A percentile compares a stretch with the other conserved stretches of the same genome.
Conservation (phyloP, 2,888 invertebrate species). For the Dinocampus coccinellae region DNA sequence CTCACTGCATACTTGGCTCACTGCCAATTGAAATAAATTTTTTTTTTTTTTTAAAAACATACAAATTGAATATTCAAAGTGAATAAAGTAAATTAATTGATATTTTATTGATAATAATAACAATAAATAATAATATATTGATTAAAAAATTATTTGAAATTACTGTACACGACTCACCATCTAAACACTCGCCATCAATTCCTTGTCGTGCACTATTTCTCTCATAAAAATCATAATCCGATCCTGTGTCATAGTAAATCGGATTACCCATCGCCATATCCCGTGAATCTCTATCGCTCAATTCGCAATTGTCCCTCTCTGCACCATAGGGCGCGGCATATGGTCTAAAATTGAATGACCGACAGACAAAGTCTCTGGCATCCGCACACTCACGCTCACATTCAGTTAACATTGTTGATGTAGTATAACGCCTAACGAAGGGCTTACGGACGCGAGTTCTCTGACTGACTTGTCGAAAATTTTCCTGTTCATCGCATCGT, state of each 20-base stretch:
- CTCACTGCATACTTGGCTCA: constrained; percentile 91
- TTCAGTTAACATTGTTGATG: constrained; percentile 80
- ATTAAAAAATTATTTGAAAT: no score
- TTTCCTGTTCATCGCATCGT: constrained; percentile 85
- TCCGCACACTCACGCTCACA: constrained; percentile 90
- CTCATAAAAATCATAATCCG: constrained; percentile 89
- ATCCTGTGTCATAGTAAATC: constrained; percentile 84
- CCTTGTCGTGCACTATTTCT: constrained; percentile 80
- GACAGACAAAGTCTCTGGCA: constrained; percentile 85
- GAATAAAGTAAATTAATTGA: no score
- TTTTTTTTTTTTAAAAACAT: no score
- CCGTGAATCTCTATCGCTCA: constrained; percentile 88
- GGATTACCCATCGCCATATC: constrained; percentile 89
- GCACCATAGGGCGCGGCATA: constrained; percentile 74
- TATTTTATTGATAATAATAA: no score
- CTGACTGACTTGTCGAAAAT: constrained; percentile 85
- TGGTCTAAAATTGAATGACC: constrained; percentile 88
- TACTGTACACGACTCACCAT: constrained; percentile 75
- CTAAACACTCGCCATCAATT: constrained; percentile 83
- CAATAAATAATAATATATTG: no score
- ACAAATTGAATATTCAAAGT: no score
- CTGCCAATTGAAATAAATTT: constrained; percentile 70
- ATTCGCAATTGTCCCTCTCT: constrained; percentile 88
- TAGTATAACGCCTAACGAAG: constrained; percentile 81
- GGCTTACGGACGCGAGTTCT: constrained; percentile 84